Evolutionary conservation across 2,797 vertebrate species (phyloP), one percentile per base, ranked within the genome.

Genomic region (Chelon labrosus): DNA sequence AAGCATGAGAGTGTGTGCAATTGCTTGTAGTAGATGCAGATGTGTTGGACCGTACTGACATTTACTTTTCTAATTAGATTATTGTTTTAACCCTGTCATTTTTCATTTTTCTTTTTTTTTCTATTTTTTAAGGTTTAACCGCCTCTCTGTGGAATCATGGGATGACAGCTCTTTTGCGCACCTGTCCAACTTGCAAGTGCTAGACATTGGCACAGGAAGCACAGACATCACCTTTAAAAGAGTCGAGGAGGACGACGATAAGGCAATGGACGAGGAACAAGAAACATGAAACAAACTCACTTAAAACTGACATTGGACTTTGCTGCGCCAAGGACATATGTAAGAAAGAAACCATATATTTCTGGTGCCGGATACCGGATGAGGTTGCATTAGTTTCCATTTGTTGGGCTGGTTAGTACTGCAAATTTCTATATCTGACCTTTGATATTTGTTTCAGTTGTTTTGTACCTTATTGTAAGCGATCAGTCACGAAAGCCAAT

Each of bases 181-280:
- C 77, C 94, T 99, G 84, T 91, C 94, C 82, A 93, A 96, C 69
- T 91, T 99, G 70, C 97, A 97, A 82, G 96, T 97, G 53, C 77
- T 99, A 83, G 97, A 99, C 88, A 93, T 97, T 47, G 96, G 97
- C 79, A 93, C 95, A 10, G 96, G 94, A 85, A 93, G 95, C 76
- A 83, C 93, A 42, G 91, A 95, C 25, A 90, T 91, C 27, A 77
- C 91, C 22, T 92, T 72, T 46, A 90, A 89, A 44, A 87, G 79
- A 66, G 90, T 93, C 10, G 93, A 93, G 46, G 70, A 89, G 19
- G 93, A 95, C 0, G 94, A 92, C 0, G 92, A 92, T 0, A 83
- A 87, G 2, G 71, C 85, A 37, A 86, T 88, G 44, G 76, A 86
- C 5, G 91, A 93, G 35, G 83, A 90, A 44, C 58, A 79, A 63